Base-by-base conservation (phyloP, 2,113 vertebrate genomes). In the Passer montanus region DNA sequence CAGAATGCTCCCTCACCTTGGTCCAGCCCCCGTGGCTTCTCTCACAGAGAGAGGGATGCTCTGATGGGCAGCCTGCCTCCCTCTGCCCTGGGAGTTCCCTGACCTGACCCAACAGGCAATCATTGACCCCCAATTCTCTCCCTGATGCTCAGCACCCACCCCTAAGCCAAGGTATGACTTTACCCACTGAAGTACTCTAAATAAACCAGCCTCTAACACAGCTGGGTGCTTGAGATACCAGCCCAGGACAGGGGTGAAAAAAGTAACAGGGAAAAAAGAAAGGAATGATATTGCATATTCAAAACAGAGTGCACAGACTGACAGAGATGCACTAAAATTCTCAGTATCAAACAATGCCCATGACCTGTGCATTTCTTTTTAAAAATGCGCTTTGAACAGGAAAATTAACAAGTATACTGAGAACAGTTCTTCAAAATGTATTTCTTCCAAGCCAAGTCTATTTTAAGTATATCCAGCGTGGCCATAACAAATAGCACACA, bases 181-280 rank as follows among this genome's bases (percentile, higher is more conserved):
- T 13, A 7, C 44, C 27, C 2, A 15, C 3, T 44, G 21, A 49
- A 63, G n/a, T 4, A 22, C 13, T 47, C 27, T 0, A 13, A 47
- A 23, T 4, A 37, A 74, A 41, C 6, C 30, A 83, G 52, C 26
- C 59, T 82, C 53, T 43, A 56, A 8, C 10, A 31, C 12, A 55
- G 13, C 21, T 43, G 53, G 33, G 9, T 52, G 24, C 69, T 59
- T 68, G 43, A 55, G 28, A 55, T 7, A 69, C 8, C 64, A 39
- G 46, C 21, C 59, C 53, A 33, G 41, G 22, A 43, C 0, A 64
- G 44, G 19, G 7, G 16, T 50, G 58, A 16, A 23, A 66, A 60
- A 56, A 69, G 35, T 2, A 64, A 15, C 12, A 62, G 30, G 53
- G 11, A 17, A 58, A 58, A 49, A 52, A 70, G 17, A 78, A 78